Conservation (phyloP, 2,797 vertebrate genomes). For the Malurus leucopterus region DNA sequence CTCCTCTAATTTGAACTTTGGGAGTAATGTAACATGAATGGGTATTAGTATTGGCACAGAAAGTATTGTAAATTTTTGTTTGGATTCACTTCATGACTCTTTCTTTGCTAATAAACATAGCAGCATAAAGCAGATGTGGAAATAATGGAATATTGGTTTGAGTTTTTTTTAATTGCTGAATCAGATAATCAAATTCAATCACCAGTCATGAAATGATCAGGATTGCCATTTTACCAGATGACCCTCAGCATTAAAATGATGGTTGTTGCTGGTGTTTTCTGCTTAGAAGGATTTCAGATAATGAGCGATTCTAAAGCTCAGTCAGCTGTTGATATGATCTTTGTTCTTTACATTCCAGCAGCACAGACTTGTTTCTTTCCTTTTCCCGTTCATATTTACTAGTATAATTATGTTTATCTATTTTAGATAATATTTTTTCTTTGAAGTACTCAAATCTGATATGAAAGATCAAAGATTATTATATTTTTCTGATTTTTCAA, state of each 20-base stretch:
- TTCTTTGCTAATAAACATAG: neutral
- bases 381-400: neutral
- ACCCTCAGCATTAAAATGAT: neutral
- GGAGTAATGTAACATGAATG: neutral
- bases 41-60: neutral
- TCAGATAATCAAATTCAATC: neutral
- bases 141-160: neutral
- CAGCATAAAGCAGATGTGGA: neutral
- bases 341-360: neutral
- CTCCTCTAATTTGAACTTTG: neutral
- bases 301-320: neutral
- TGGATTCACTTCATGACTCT: neutral
- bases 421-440: neutral
- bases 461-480: neutral
- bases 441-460: neutral
- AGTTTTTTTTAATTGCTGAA: neutral
- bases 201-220: neutral
- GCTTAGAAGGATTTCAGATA: neutral
- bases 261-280: neutral
- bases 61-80: neutral
- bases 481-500: neutral
- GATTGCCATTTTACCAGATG: neutral
- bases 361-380: neutral
- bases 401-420: neutral
- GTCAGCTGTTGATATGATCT: neutral